These are phyloP conservation scores for Hemitrygon akajei DNA, from an alignment of 2,797 vertebrate species.

Conservation along the genomic window DNA sequence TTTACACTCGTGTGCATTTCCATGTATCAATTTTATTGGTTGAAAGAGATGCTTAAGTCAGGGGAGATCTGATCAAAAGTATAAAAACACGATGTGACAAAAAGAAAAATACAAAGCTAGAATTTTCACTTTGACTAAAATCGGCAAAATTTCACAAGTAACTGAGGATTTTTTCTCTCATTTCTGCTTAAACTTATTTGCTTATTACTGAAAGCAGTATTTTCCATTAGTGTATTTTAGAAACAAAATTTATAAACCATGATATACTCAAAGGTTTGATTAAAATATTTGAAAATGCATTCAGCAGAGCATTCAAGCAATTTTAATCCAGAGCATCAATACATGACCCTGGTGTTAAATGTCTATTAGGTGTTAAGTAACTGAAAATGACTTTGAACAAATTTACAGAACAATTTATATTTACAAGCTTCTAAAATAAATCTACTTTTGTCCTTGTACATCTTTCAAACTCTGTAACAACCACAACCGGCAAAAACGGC, in stretches of 20 bases:
- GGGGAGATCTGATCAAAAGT: not conserved
- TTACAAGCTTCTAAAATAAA: not conserved
- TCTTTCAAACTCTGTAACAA: not conserved
- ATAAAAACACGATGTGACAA: not conserved
- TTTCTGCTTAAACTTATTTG: not conserved
- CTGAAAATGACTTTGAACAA: too few species aligned
- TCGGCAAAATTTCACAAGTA: not conserved
- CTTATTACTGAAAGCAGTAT: not conserved
- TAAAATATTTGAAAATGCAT: not conserved
- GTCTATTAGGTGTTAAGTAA: too few species aligned
- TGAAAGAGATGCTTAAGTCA: not conserved
- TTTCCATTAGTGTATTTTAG: not conserved
- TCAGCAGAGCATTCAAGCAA: not conserved
- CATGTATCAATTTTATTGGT: too few species aligned
- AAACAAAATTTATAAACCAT: too few species aligned
- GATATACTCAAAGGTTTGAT: not conserved
- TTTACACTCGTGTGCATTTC: too few species aligned
- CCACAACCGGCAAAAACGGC: not conserved
- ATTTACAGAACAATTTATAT: not conserved
- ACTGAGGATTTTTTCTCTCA: not conserved
- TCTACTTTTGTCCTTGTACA: not conserved
- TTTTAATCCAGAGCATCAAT: not conserved
- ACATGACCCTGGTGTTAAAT: too few species aligned
- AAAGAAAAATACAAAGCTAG: not conserved
- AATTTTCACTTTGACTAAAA: not conserved